Base-by-base conservation (phyloP, 2,113 vertebrate species). In the Oryzias melastigma region DNA sequence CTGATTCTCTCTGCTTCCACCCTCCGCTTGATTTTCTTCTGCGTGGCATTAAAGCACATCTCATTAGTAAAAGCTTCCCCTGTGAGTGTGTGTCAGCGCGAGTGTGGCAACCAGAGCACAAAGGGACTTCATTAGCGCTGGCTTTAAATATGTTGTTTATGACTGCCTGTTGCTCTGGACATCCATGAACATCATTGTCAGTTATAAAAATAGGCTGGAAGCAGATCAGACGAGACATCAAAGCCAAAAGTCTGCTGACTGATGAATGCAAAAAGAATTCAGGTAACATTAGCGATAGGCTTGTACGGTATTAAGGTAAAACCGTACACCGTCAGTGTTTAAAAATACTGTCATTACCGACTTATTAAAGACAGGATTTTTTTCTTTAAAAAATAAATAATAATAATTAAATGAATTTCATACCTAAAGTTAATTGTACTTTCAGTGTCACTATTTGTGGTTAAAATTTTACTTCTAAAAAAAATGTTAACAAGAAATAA, bases 51-150 rank as follows among this genome's bases (percentile, higher is more conserved):
- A 82, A 75, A 72, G 57, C 69, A 62, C 48, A 40, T 65, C 66
- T 83, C 81, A 78, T 85, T 82, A 80, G 78, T 68, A 47, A 68
- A 75, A 78, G 66, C 57, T 71, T 65, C 71, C 57, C 67, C 15
- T 24, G 66, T 27, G 47, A 62, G 56, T 46, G 57, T 17, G 57
- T 17, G 45, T 15, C 42, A 22, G 64, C 40, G 20, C 14, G 57
- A 22, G 71, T 41, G 54, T 61, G 62, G 35, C 54, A 25, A 55
- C 54, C 43, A n/a, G 41, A 68, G 78, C 73, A 76, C 81, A 82
- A 76, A 73, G 83, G 76, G 83, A 84, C 83, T 82, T 84, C 81
- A 84, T 84, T 87, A 85, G 83, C 58, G 73, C 76, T 69, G 61
- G 66, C 74, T 73, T 80, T 77, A 73, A 71, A 74, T 50, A 58